Evolutionary conservation across 2,113 vertebrate species (phyloP), one percentile per base, ranked within the genome.

Genomic region (Pavo muticus): DNA sequence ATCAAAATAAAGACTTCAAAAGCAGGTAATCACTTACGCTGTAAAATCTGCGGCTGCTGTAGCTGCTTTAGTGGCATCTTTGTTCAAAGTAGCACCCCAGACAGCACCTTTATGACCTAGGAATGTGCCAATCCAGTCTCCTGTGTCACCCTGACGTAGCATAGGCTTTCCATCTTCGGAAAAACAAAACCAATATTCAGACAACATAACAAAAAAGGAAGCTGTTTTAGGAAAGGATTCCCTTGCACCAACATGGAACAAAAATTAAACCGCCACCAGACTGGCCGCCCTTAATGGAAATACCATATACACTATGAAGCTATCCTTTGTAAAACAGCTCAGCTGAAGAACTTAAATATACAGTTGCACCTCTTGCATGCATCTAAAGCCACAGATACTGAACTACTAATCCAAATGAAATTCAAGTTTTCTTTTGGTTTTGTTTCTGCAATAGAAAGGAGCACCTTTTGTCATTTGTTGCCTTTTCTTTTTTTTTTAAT

Each of bases 121-220:
- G 98, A 99, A 99, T 3, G 99, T 99, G 95, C 99, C 99, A 23
- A 99, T 99, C 99, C 99, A 99, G 98, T 99, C 99, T 96, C 99
- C 99, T 61, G 99, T 99, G 98, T 99, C 99, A 12, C 99, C 99
- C 97, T 99, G 99, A 94, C 99, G 99, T 96, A 99, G 97, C 99
- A 99, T 99, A 50, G 99, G 99, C 88, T 99, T 99, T 25, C 99
- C 99, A 98, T 99, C 99, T 99, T 94, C 48, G 93, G 68, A 89
- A 70, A 47, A 85, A 69, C 11, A 81, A 87, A 82, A 61, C 1
- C 23, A 56, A 11, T 1, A 17, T 15, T 91, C 48, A 88, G 24
- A 6, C 23, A 74, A 73, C 4, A 1, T 0, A 8, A 40, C 11
- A 27, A 60, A 75, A 44, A 61, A 73, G 2, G 3, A 42, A 80